phyloP scores from a whole-genome alignment of 2,797 vertebrate species.

The Danio aesculapii region DNA sequence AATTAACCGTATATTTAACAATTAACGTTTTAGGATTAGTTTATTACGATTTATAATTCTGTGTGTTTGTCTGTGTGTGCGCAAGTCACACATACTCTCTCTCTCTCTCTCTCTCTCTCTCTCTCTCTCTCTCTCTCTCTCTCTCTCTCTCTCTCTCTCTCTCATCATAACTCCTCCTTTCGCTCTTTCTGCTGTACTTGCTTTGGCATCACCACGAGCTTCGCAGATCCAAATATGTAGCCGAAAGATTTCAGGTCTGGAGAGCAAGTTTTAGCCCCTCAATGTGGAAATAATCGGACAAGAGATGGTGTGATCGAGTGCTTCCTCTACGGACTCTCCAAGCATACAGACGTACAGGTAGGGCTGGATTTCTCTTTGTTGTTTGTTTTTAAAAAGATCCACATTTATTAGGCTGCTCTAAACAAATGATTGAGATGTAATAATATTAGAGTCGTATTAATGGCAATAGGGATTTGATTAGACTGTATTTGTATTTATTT shows the following conservation, averaged over 20 bases:
- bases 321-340: constrained; percentile 26
- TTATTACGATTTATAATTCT: too few species aligned
- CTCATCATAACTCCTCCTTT: constrained; percentile 59
- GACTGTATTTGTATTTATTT: too few species aligned
- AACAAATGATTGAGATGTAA: too few species aligned
- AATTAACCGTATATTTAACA: too few species aligned
- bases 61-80: too few species aligned
- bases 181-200: constrained; percentile 55
- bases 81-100: too few species aligned
- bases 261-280: constrained; percentile 34
- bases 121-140: neutral
- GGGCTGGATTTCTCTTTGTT: neutral
- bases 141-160: constrained; percentile 43
- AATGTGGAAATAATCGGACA: constrained; percentile 39
- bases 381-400: neutral
- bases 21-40: too few species aligned
- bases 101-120: neutral
- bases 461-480: too few species aligned
- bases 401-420: too few species aligned
- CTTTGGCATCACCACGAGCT: constrained; percentile 51
- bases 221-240: constrained; percentile 59
- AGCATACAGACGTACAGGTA: constrained; percentile 58
- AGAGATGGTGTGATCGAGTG: constrained; percentile 24
- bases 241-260: constrained; percentile 57
- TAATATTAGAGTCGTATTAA: too few species aligned